phyloP scores from a whole-genome alignment of 2,888 invertebrate species.

The Dorcus hopei region DNA sequence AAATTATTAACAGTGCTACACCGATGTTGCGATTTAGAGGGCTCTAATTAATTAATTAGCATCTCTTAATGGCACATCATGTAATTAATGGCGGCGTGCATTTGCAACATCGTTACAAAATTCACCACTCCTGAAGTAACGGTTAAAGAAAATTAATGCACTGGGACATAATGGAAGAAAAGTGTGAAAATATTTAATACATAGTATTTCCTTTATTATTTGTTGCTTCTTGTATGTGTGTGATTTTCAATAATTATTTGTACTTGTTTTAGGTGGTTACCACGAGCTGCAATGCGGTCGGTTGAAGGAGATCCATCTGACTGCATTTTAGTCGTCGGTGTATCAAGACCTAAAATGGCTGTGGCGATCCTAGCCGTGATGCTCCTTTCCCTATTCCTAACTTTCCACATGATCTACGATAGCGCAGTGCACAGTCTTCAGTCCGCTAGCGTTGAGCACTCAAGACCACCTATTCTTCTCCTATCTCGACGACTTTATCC shows the following conservation, averaged over 20 bases:
- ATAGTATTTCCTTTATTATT: neutral
- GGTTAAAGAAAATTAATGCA: too few species aligned
- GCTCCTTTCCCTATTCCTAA: constrained; percentile 77
- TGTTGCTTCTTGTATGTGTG: neutral
- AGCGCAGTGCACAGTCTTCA: constrained; percentile 80
- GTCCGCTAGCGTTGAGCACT: constrained; percentile 49
- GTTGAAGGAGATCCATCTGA: constrained; percentile 81
- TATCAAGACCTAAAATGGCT: constrained; percentile 81
- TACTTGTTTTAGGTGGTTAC: constrained; percentile 67
- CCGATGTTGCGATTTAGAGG: too few species aligned
- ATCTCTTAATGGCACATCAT: too few species aligned
- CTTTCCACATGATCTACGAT: constrained; percentile 82
- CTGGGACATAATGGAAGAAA: too few species aligned
- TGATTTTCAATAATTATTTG: neutral
- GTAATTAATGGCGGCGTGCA: too few species aligned
- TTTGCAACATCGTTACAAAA: too few species aligned
- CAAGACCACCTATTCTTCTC: constrained; percentile 51
- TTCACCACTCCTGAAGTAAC: too few species aligned
- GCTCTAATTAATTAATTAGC: too few species aligned
- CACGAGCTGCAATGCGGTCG: constrained; percentile 77
- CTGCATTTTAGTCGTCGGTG: constrained; percentile 80
- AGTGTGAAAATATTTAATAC: too few species aligned
- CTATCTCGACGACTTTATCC: constrained; percentile 50
- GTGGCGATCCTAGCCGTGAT: constrained; percentile 76
- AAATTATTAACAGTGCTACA: too few species aligned